Percentiles rank a stretch among this genome's conserved stretches.
Conservation (phyloP, 1,140 invertebrate genomes). For the Drosophila kepulauana region DNA sequence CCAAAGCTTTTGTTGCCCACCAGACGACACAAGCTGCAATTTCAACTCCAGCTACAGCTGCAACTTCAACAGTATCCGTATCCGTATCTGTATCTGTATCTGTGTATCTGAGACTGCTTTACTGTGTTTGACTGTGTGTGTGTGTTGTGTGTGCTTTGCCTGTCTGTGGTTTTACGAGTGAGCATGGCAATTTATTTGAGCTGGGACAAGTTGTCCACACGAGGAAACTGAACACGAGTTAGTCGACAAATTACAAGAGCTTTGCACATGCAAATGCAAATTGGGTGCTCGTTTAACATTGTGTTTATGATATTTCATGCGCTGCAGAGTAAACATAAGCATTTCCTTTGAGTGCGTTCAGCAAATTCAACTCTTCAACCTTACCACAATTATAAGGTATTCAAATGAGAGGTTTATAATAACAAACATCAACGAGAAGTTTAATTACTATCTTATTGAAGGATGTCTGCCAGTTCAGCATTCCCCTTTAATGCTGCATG, state of each 20-base stretch:
- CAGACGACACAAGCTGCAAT: constrained; percentile 10
- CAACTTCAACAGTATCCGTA: constrained; percentile 12
- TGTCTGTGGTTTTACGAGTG: constrained; percentile 24
- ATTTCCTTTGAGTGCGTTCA: not conserved
- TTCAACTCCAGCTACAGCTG: constrained; percentile 8
- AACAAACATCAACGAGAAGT: not conserved
- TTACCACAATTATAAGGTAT: not conserved
- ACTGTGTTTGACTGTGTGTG: not conserved
- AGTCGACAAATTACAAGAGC: constrained; percentile 37
- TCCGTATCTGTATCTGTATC: not conserved
- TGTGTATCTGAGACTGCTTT: not conserved
- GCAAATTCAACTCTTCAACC: not conserved
- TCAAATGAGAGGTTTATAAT: not conserved
- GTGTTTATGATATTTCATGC: constrained; percentile 45
- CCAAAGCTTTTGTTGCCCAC: constrained; percentile 3
- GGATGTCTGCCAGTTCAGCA: constrained; percentile 8
- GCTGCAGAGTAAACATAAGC: constrained; percentile 16
- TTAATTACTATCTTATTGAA: not conserved
- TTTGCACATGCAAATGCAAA: constrained; percentile 53
- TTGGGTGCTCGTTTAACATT: constrained; percentile 51
- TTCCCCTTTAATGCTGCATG: not conserved
- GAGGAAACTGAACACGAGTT: constrained; percentile 15
- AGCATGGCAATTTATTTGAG: constrained; percentile 24
- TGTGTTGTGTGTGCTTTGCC: not conserved
- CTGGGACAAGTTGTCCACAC: constrained; percentile 28